Conservation (phyloP, 2,797 vertebrate species). For the Graptemys geographica region DNA sequence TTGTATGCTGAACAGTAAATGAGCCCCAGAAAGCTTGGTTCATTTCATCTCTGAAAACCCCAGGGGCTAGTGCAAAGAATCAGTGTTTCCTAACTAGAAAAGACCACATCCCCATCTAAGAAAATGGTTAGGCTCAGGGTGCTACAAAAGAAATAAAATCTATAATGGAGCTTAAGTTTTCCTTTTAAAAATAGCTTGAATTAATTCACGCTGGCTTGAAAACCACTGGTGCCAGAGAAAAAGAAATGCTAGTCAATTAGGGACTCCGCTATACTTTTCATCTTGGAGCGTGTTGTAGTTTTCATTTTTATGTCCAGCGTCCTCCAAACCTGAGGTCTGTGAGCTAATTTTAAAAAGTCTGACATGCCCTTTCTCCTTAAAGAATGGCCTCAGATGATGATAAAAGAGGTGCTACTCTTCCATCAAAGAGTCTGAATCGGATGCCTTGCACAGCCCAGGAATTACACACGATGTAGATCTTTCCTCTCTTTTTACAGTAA, state of each 20-base stretch:
- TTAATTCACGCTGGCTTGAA: background rate
- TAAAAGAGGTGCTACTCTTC: background rate
- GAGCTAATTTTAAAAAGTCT: background rate
- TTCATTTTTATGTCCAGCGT: background rate
- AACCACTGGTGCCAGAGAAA: background rate
- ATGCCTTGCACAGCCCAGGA: accelerated
- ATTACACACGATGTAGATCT: accelerated
- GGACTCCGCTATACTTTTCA: background rate
- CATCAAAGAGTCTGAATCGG: accelerated
- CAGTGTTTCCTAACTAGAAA: background rate
- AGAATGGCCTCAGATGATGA: accelerated
- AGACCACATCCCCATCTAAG: accelerated
- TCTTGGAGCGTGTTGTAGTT: background rate
- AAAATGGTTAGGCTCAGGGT: accelerated
- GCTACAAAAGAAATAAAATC: background rate
- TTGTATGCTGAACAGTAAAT: background rate
- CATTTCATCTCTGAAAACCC: background rate
- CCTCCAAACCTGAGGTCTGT: background rate
- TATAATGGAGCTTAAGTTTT: background rate
- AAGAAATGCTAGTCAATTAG: accelerated
- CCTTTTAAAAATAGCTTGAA: background rate
- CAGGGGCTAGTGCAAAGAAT: background rate
- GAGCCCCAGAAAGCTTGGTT: background rate
- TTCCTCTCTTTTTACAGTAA: accelerated
- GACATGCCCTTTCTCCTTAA: accelerated